Evolutionary conservation across 2,888 invertebrate genomes (phyloP).

Genomic region (Yponomeuta malinellus): DNA sequence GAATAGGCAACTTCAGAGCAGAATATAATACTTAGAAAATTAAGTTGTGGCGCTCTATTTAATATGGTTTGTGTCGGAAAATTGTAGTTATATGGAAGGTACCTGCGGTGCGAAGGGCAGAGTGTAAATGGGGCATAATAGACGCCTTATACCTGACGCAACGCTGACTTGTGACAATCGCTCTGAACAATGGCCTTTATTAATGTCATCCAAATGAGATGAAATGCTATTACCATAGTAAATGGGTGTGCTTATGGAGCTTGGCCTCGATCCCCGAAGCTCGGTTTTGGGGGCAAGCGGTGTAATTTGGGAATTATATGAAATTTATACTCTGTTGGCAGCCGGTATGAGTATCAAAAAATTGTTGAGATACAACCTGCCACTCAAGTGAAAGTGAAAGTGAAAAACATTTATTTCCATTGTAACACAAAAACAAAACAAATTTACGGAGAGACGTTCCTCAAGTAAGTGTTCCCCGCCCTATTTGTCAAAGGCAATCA

Average conservation of each 20-base stretch:
- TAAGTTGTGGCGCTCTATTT: not conserved
- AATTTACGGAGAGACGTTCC: no score
- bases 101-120: not conserved
- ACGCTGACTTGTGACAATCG: constrained; percentile 16
- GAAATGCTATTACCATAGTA: not conserved
- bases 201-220: constrained; percentile 10
- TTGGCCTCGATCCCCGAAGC: not conserved
- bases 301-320: not conserved
- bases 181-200: not conserved
- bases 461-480: no score
- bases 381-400: no score
- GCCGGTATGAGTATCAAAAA: not conserved
- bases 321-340: not conserved
- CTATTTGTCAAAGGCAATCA: no score
- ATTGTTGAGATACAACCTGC: not conserved
- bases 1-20: no score
- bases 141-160: constrained; percentile 20
- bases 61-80: not conserved
- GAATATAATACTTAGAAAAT: not conserved
- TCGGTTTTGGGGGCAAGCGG: not conserved
- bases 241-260: not conserved
- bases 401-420: no score
- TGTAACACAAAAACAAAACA: no score
- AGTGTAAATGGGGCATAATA: not conserved
- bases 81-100: no score